Evolutionary conservation across 2,888 invertebrate species (phyloP).

Genomic region (Watsonalla cultraria): DNA sequence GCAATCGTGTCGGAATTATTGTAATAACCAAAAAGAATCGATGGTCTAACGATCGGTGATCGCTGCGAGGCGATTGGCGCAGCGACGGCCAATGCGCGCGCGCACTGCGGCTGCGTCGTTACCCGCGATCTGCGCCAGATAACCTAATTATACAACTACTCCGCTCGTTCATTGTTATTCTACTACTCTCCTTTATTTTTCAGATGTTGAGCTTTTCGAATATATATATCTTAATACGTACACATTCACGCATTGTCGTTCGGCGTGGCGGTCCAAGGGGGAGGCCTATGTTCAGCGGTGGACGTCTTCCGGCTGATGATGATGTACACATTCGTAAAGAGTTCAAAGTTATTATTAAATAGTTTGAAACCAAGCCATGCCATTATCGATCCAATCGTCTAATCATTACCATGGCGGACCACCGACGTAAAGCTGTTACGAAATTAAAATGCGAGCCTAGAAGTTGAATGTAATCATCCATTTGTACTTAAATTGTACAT

Average conservation of each 20-base stretch:
- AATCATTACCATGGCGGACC: slow-evolving; percentile 48
- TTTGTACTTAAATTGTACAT: neutral
- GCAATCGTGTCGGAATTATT: slow-evolving; percentile 75
- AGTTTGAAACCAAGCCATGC: slow-evolving; percentile 46
- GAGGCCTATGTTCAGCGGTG: too few species aligned
- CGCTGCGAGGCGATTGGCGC: slow-evolving; percentile 62
- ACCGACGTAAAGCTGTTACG: slow-evolving; percentile 47
- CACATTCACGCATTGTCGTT: too few species aligned
- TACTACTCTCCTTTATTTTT: slow-evolving; percentile 56
- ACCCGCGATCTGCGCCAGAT: slow-evolving; percentile 60
- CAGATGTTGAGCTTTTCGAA: slow-evolving; percentile 54
- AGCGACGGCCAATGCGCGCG: slow-evolving; percentile 67
- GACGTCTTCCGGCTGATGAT: too few species aligned
- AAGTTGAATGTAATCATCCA: slow-evolving; percentile 20
- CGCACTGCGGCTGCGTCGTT: slow-evolving; percentile 52
- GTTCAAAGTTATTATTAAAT: slow-evolving; percentile 48
- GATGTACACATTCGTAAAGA: slow-evolving; percentile 30
- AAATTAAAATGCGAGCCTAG: slow-evolving; percentile 40
- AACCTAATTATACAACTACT: slow-evolving; percentile 66
- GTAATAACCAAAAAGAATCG: slow-evolving; percentile 76
- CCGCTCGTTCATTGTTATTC: slow-evolving; percentile 57
- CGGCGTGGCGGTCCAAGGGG: too few species aligned
- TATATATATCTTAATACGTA: slow-evolving; percentile 25
- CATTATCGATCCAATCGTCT: slow-evolving; percentile 44
- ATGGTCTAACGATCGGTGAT: slow-evolving; percentile 61